Percentiles rank a stretch among this genome's conserved stretches.
Evolutionary conservation across 2,113 vertebrate genomes (phyloP).

Genomic region (Pimephales promelas): DNA sequence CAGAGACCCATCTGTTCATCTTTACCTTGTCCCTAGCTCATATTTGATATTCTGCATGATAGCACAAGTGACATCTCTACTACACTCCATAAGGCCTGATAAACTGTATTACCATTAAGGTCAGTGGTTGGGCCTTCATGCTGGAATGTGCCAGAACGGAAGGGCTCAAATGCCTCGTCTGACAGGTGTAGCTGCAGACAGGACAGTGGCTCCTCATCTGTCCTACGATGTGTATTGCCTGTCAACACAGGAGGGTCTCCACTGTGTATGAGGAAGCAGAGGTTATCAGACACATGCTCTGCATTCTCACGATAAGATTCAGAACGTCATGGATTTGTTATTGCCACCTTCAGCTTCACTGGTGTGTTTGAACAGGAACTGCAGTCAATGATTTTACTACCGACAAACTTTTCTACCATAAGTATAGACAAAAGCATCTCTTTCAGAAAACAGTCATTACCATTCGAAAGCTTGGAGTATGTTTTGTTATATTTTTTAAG

Average conservation of each 20-base stretch:
- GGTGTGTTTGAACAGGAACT: neutral
- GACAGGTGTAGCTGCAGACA: slow-evolving; percentile 33
- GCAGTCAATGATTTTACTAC: neutral
- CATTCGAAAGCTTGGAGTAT: too few species aligned
- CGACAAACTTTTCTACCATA: too few species aligned
- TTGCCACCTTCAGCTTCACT: neutral
- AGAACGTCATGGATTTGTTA: neutral
- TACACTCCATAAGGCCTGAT: neutral
- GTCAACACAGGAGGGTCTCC: slow-evolving; percentile 9
- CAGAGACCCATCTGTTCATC: neutral
- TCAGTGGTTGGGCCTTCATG: neutral
- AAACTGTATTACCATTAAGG: neutral
- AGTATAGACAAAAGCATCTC: too few species aligned
- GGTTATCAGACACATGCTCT: slow-evolving; percentile 51
- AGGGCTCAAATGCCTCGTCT: slow-evolving; percentile 30
- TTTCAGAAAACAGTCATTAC: too few species aligned
- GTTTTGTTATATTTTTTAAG: too few species aligned
- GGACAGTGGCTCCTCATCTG: slow-evolving; percentile 37
- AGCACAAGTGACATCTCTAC: neutral
- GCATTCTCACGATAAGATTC: slow-evolving; percentile 31
- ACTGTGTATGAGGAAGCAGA: slow-evolving; percentile 25
- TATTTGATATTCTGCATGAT: neutral
- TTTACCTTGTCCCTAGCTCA: neutral
- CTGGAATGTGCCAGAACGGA: neutral
- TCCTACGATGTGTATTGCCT: slow-evolving; percentile 13